phyloP scores from a whole-genome alignment of 1,140 invertebrate species.

The Bicyclus anynana region DNA sequence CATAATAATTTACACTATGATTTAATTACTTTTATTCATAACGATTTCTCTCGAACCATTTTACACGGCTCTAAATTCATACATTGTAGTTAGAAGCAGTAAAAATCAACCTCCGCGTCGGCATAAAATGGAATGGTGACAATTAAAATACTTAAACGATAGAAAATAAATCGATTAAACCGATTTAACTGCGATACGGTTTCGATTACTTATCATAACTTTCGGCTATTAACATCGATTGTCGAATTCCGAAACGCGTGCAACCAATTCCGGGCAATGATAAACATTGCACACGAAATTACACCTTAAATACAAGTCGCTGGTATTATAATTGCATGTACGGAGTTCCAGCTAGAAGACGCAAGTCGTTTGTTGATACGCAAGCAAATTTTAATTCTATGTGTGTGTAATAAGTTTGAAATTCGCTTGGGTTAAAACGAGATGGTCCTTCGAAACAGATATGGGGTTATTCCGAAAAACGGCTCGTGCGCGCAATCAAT shows the following conservation, averaged over 20 bases:
- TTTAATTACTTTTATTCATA: no score
- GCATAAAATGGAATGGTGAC: slow-evolving; percentile 11
- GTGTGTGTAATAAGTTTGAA: not conserved
- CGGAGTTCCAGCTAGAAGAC: not conserved
- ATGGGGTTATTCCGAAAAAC: slow-evolving; percentile 28
- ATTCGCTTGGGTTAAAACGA: not conserved
- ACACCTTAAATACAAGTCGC: not conserved
- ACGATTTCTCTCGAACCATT: not conserved
- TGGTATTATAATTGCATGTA: slow-evolving; percentile 1
- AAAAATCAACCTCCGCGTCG: slow-evolving; percentile 6
- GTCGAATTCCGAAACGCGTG: slow-evolving; percentile 29
- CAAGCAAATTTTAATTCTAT: slow-evolving; percentile 1
- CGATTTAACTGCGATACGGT: slow-evolving; percentile 40
- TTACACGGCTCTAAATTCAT: not conserved
- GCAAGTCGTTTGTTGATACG: not conserved
- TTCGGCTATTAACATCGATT: slow-evolving; percentile 52
- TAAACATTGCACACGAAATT: slow-evolving; percentile 5
- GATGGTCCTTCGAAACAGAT: slow-evolving; percentile 20
- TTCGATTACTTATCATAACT: slow-evolving; percentile 43
- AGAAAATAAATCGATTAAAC: slow-evolving; percentile 30
- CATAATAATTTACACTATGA: not conserved
- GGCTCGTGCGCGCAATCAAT: slow-evolving; percentile 62
- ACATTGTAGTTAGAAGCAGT: not conserved
- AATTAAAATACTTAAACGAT: slow-evolving; percentile 45
- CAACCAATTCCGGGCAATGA: not conserved